Conservation (phyloP, 2,797 vertebrate genomes). For the Clarias platycephalus region DNA sequence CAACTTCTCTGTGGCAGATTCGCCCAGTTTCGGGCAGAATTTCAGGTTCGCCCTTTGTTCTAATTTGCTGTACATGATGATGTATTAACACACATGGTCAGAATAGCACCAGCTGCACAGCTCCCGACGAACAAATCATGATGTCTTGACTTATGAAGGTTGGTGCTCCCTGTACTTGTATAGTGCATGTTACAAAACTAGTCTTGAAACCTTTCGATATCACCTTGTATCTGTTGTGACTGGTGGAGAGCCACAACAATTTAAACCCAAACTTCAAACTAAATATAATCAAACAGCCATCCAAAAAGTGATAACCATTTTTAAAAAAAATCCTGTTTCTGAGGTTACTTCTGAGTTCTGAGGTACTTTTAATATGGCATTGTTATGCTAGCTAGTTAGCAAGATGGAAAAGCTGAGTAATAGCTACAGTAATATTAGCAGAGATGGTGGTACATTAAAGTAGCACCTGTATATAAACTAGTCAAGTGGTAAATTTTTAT, state of each 20-base stretch:
- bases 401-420: background rate
- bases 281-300: background rate
- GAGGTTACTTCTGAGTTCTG: background rate
- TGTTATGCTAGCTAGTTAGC: background rate
- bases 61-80: too few species aligned
- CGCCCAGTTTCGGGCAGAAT: too few species aligned
- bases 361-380: background rate
- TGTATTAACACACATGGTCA: too few species aligned
- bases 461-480: background rate
- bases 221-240: background rate
- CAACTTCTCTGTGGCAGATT: too few species aligned
- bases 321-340: background rate
- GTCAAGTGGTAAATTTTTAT: background rate
- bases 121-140: too few species aligned
- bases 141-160: too few species aligned
- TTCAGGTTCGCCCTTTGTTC: too few species aligned
- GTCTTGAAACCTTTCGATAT: too few species aligned
- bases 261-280: background rate
- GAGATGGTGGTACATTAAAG: background rate
- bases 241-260: background rate
- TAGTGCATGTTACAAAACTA: too few species aligned
- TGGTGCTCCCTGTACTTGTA: too few species aligned
- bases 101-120: too few species aligned
- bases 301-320: background rate
- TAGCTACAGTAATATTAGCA: background rate